Base-by-base conservation (phyloP, 2,797 vertebrate genomes). In the Macrochelys suwanniensis region DNA sequence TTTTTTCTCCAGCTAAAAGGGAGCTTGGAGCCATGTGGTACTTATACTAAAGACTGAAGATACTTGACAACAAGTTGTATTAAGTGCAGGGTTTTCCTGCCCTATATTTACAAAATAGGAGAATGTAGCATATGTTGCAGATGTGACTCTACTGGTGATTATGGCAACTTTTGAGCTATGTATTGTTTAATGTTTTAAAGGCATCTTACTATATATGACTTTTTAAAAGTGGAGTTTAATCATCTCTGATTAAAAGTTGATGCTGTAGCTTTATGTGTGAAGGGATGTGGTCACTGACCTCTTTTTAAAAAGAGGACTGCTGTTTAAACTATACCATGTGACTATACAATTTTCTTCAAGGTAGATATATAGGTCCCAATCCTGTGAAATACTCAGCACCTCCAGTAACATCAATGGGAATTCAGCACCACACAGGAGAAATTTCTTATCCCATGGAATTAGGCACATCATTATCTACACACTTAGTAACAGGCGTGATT, bases 1-100 rank as follows among this genome's bases (percentile, higher is more conserved):
- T 96, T 87, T 84, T 96, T 81, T 33, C 4, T 21, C 10, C 96
- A 97, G 87, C 96, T 95, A 2, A 91, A 93, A 25, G 91, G 77
- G 82, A 90, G 84, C 59, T 78, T 82, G 82, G 78, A 86, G 79
- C 3, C 1, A 11, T 54, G 87, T 78, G 87, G 92, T 53, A 82
- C 45, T 42, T 89, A 89, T 47, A 11, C 76, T 0, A 85, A 59
- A 37, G 25, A 84, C 86, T 3, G 7, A 94, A 92, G 88, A 92
- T 61, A 94, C 92, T 85, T 90, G 16, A 85, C 28, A 89, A 4
- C 25, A 82, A 90, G 10, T 51, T 94, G 91, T 10, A 33, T 89
- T 82, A 0, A 19, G 57, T 17, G 61, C 61, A 50, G 89, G 61
- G 31, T 3, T 65, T 71, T 86, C 21, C 3, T 10, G 54, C 49